These are phyloP conservation scores for Callospermophilus lateralis DNA, from an alignment of 2,113 vertebrate species.

Conservation along the genomic window DNA sequence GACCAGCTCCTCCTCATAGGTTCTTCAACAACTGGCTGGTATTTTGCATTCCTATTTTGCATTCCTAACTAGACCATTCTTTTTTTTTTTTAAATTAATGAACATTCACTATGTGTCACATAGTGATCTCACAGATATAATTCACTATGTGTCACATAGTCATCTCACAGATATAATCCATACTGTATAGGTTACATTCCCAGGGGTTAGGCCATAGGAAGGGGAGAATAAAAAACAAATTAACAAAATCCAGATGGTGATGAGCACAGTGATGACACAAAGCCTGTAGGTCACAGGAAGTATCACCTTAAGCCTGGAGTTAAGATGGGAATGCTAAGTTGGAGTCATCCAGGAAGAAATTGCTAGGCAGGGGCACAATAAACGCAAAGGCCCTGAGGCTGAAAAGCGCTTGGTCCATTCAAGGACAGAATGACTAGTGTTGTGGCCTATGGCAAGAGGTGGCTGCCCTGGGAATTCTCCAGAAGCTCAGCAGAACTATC, in stretches of 20 bases:
- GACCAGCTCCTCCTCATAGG: neutral
- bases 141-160: neutral
- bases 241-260: neutral
- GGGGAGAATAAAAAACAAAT: neutral
- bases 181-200: neutral
- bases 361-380: neutral
- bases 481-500: neutral
- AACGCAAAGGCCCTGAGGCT: neutral
- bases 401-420: neutral
- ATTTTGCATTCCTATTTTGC: conserved; percentile 3
- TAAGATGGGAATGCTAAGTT: neutral
- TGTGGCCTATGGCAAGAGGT: neutral
- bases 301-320: no score
- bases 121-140: no score
- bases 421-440: neutral
- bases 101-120: neutral
- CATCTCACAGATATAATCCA: neutral
- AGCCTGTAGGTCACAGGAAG: neutral
- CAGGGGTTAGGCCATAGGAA: neutral
- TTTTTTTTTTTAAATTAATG: neutral
- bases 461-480: neutral
- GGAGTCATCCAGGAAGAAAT: neutral
- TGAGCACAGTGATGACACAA: neutral
- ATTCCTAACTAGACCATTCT: conserved; percentile 19
- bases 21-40: neutral